phyloP scores from a whole-genome alignment of 2,888 invertebrate species.

The Troides aeacus region DNA sequence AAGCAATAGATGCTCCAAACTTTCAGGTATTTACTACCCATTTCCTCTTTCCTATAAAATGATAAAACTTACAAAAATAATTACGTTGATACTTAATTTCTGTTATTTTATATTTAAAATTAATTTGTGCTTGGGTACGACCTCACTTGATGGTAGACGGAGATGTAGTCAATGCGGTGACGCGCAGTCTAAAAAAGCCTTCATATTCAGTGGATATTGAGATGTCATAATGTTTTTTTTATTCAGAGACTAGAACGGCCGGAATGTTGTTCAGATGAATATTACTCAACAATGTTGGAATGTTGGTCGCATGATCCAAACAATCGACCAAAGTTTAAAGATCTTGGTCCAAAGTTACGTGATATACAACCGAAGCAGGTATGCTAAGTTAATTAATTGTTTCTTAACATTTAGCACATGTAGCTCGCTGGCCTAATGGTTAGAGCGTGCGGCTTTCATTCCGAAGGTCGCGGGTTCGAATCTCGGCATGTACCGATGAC shows the following conservation, averaged over 20 bases:
- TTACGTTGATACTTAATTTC: no score
- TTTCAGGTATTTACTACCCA: constrained; percentile 78
- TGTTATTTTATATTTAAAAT: no score
- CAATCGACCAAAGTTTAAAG: constrained; percentile 93
- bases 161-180: no score
- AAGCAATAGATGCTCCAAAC: constrained; percentile 96
- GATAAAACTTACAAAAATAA: background rate
- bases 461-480: no score
- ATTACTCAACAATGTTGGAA: constrained; percentile 94
- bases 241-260: constrained; percentile 92
- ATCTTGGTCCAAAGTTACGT: constrained; percentile 87
- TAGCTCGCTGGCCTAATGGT: no score
- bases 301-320: constrained; percentile 97
- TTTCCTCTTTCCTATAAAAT: background rate
- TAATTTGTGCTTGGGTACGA: no score
- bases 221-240: constrained; percentile 23
- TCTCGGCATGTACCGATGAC: no score
- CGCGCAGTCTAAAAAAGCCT: background rate
- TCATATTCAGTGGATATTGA: background rate
- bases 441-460: no score
- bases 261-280: constrained; percentile 95
- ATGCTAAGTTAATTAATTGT: background rate
- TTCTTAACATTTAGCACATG: no score
- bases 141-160: no score
- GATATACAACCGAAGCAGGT: constrained; percentile 86